A percentile compares a stretch with the other conserved stretches of the same genome.
Conservation (phyloP, 2,888 invertebrate genomes). For the Mythimna vitellina region DNA sequence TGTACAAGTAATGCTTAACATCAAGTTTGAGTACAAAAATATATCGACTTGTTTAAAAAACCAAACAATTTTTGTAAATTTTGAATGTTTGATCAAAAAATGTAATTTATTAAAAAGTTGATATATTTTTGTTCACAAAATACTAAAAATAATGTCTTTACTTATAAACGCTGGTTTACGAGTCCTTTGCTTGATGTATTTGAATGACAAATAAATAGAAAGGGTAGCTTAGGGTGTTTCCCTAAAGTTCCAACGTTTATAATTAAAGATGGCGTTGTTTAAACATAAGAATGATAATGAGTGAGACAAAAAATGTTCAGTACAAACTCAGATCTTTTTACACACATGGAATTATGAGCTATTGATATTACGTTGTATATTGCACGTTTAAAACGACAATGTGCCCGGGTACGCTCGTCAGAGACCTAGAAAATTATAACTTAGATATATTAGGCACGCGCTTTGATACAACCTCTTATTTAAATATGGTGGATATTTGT, state of each 20-base stretch:
- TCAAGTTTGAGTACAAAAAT: slow-evolving; percentile 66
- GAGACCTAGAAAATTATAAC: slow-evolving; percentile 41
- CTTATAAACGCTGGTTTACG: slow-evolving; percentile 42
- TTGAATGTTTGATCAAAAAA: slow-evolving; percentile 47
- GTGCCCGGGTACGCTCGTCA: slow-evolving; percentile 62
- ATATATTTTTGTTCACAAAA: slow-evolving; percentile 62
- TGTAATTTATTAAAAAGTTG: slow-evolving; percentile 58
- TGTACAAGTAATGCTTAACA: slow-evolving; percentile 78
- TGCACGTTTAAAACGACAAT: slow-evolving; percentile 72
- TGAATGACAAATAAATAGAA: slow-evolving; percentile 59
- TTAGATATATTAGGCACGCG: slow-evolving; percentile 30
- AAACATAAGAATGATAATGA: slow-evolving; percentile 52
- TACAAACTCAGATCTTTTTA: slow-evolving; percentile 75
- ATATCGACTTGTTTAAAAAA: slow-evolving; percentile 59
- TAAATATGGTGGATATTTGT: slow-evolving; percentile 45
- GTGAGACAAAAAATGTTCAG: slow-evolving; percentile 66
- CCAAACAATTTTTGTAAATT: slow-evolving; percentile 50
- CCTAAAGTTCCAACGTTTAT: slow-evolving; percentile 58
- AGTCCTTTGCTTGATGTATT: slow-evolving; percentile 61
- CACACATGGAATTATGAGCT: slow-evolving; percentile 60
- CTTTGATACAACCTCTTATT: slow-evolving; percentile 32
- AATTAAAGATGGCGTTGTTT: slow-evolving; percentile 52
- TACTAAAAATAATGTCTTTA: slow-evolving; percentile 47
- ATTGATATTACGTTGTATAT: slow-evolving; percentile 71
- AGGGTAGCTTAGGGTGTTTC: slow-evolving; percentile 48